phyloP scores from a whole-genome alignment of 2,113 vertebrate genomes.

The Odocoileus hemionus region DNA sequence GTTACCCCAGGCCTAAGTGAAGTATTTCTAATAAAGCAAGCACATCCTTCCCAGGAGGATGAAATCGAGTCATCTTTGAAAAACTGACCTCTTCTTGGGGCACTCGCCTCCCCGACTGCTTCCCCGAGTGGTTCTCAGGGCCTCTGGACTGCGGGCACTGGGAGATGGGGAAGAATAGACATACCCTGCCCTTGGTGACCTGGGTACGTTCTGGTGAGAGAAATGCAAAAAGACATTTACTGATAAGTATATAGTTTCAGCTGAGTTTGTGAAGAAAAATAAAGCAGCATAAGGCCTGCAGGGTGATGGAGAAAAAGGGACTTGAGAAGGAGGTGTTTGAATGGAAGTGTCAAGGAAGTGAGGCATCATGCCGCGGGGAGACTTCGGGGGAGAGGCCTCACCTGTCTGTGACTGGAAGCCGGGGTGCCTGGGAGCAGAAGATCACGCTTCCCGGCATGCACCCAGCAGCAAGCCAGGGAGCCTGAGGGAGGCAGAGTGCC shows the following conservation, averaged over 20 bases:
- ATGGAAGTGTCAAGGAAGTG: background rate
- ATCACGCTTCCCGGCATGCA: background rate
- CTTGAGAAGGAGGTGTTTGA: background rate
- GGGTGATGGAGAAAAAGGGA: background rate
- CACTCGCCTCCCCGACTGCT: background rate
- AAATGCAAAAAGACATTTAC: background rate
- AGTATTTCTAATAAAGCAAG: background rate
- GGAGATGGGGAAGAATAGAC: background rate
- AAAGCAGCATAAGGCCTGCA: background rate
- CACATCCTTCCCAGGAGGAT: background rate
- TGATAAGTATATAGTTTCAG: background rate
- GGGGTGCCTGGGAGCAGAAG: too few species aligned
- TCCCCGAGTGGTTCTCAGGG: background rate
- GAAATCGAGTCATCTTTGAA: background rate
- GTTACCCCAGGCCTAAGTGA: background rate
- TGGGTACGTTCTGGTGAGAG: background rate
- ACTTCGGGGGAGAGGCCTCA: background rate
- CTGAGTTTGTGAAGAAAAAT: background rate
- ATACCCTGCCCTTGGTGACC: background rate
- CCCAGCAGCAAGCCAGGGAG: too few species aligned
- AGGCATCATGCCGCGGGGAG: background rate
- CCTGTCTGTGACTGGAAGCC: background rate
- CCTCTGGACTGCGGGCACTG: background rate
- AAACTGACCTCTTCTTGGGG: background rate
- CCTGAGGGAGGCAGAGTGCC: background rate